Base-by-base conservation (phyloP, 1,140 invertebrate genomes). In the Philopotamus ludificatus region DNA sequence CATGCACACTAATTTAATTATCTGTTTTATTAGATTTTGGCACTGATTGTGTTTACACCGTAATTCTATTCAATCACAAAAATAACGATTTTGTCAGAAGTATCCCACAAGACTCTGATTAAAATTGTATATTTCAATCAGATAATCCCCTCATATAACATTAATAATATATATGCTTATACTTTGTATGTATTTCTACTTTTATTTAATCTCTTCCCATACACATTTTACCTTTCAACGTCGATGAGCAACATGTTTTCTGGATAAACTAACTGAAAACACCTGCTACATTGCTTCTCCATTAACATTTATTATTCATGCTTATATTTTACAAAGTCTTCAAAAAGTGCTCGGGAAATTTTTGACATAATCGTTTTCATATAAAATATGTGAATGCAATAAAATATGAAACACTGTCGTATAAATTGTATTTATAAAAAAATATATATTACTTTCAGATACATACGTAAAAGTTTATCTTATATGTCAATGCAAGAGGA, bases 401-500 rank as follows among this genome's bases (percentile, higher is more conserved):
- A 34, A 34, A 34, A 12, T 4, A 34, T 34, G 4, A 34, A 34
- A 34, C 28, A 12, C 28, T 34, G 28, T 12, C 28, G 28, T 12
- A 34, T 34, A 34, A 34, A 12, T 34, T 34, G 28, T 12, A 34
- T 34, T 34, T 34, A 34, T 7, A 34, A 7, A 34, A 34, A 7
- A 34, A 4, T 12, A 34, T 34, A 4, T 12, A 34, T 34, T 34
- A 34, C 28, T 7, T 70, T 63, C 82, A 76, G 91, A 93, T 81
- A 90, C 92, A 0, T 94, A 92, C 72, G 91, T 95, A 3, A 94
- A 94, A 79, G 89, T 93, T 4, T 87, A 87, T 69, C 79, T 93
- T 0, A 83, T 90, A 15, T 88, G 89, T 21, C 89, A 92, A 73
- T 88, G 88, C 15, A 89, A 88, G 73, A 82, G 83, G 66, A 83